These are phyloP conservation scores for Lophius piscatorius DNA, from an alignment of 2,113 vertebrate species.

Conservation along the genomic window DNA sequence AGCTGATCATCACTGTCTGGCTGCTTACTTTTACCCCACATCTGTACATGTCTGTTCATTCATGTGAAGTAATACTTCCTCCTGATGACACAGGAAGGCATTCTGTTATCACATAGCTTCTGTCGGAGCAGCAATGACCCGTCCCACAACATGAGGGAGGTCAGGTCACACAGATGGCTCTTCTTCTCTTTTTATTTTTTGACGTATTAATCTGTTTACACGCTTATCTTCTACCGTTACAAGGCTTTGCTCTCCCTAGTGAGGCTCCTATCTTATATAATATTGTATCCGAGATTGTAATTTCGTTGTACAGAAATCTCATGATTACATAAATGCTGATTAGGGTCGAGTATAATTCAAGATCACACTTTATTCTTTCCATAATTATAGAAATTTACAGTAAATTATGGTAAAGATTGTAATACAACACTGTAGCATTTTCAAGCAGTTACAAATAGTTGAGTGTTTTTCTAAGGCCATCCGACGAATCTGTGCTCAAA, in stretches of 20 bases:
- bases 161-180: conserved; percentile 50
- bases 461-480: neutral
- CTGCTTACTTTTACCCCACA: conserved; percentile 51
- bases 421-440: too few relatives aligned
- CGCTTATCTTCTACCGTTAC: conserved; percentile 33
- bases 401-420: too few relatives aligned
- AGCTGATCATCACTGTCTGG: conserved; percentile 30
- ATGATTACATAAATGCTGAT: neutral
- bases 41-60: conserved; percentile 44
- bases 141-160: conserved; percentile 14
- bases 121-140: conserved; percentile 21
- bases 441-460: too few relatives aligned
- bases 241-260: neutral
- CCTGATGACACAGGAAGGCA: conserved; percentile 32
- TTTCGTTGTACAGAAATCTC: too few relatives aligned
- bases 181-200: conserved; percentile 1
- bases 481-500: neutral
- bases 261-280: neutral
- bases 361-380: too few relatives aligned
- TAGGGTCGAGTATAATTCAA: too few relatives aligned
- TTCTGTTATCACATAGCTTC: conserved; percentile 49
- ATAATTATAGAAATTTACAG: too few relatives aligned
- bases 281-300: too few relatives aligned
- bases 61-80: conserved; percentile 63
- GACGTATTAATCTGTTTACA: neutral